phyloP scores from a whole-genome alignment of 2,797 vertebrate species.

The Cephalopachus bancanus region DNA sequence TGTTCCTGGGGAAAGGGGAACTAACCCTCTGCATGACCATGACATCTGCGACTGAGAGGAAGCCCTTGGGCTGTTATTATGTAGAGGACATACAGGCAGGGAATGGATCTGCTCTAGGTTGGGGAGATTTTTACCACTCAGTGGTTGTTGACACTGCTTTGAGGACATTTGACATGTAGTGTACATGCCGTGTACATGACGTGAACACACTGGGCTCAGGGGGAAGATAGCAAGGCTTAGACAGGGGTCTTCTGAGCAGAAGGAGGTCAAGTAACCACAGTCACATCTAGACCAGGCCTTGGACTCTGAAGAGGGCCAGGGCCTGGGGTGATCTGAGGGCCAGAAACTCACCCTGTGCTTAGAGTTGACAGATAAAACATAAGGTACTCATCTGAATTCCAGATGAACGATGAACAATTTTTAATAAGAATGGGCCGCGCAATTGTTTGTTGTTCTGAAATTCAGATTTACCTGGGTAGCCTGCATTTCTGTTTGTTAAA shows the following conservation, averaged over 20 bases:
- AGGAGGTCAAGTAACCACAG: not conserved
- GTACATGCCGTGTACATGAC: not conserved
- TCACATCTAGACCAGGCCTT: not conserved
- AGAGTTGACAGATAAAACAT: not conserved
- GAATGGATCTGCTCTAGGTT: not conserved
- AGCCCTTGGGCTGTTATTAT: accelerated
- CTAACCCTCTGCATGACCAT: not conserved
- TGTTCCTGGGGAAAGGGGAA: not conserved
- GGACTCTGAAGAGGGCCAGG: not conserved
- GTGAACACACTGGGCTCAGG: not conserved
- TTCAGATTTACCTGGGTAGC: not conserved
- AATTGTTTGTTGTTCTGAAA: not conserved
- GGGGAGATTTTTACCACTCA: not conserved
- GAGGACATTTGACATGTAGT: no score
- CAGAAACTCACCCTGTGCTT: not conserved
- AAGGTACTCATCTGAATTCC: not conserved
- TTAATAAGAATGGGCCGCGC: not conserved
- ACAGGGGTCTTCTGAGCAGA: not conserved
- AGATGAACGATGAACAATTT: not conserved
- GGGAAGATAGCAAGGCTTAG: not conserved
- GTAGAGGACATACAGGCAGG: accelerated
- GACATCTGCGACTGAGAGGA: not conserved
- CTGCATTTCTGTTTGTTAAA: not conserved
- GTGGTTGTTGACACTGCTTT: not conserved
- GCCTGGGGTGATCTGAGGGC: not conserved